These are phyloP conservation scores for Oikopleura dioica DNA, from an alignment of 23 tunicate genomes.

Conservation along the genomic window DNA sequence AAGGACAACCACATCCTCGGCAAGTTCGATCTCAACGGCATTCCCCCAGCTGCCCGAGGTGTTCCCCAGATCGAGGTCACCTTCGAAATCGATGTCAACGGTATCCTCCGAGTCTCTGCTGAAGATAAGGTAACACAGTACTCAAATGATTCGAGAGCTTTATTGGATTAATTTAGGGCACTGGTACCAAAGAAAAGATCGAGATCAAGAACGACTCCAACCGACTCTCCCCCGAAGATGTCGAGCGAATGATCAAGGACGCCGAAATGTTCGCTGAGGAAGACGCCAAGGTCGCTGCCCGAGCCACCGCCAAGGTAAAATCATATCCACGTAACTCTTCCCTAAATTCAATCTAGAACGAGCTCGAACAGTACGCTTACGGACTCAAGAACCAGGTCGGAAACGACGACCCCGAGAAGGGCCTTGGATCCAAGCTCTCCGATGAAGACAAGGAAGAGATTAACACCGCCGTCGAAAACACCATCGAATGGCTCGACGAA, in stretches of 20 bases:
- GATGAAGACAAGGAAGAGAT: constrained; percentile 61
- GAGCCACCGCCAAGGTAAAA: constrained; percentile 1
- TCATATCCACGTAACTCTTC: neutral
- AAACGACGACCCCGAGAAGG: constrained; percentile 48
- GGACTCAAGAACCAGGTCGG: constrained; percentile 72
- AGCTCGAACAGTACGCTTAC: constrained; percentile 76
- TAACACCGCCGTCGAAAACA: constrained; percentile 47
- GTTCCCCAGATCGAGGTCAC: constrained; percentile 95
- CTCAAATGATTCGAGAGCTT: too few relatives aligned
- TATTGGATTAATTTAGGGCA: too few relatives aligned
- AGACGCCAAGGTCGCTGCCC: constrained; percentile 39
- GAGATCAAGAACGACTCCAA: constrained; percentile 82
- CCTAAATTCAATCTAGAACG: constrained; percentile 18
- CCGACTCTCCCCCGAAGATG: constrained; percentile 66
- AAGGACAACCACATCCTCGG: constrained; percentile 95
- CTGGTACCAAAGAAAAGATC: constrained; percentile 91
- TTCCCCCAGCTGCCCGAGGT: constrained; percentile 92
- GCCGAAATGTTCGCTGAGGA: constrained; percentile 84
- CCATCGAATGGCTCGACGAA: constrained; percentile 85
- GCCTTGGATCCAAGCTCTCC: constrained; percentile 51
- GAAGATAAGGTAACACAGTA: constrained; percentile 99
- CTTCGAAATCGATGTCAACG: constrained; percentile 93
- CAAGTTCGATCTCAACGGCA: constrained; percentile 86
- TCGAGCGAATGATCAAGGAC: constrained; percentile 85
- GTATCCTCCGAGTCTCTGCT: constrained; percentile 81